phyloP scores from a whole-genome alignment of 2,888 invertebrate species.

The Metacarcinus magister region DNA sequence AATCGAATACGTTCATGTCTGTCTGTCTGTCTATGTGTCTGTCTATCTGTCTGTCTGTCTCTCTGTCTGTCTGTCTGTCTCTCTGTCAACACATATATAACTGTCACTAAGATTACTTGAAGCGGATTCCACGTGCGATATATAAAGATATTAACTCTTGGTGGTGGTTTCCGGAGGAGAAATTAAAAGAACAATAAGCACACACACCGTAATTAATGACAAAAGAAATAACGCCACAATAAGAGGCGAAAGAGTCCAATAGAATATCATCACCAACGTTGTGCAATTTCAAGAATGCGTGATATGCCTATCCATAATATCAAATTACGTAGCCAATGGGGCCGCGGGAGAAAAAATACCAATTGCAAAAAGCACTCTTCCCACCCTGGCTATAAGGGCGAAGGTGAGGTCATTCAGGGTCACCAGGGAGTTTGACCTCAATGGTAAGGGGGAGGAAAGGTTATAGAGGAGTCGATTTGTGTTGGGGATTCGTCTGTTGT shows the following conservation, averaged over 20 bases:
- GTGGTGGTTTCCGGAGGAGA: constrained; percentile 66
- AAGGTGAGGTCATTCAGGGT: constrained; percentile 69
- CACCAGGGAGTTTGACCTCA: constrained; percentile 65
- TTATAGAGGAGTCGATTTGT: constrained; percentile 60
- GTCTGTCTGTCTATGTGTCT: no score
- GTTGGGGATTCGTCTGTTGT: constrained; percentile 70
- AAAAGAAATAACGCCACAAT: constrained; percentile 70
- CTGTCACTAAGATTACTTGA: constrained; percentile 67
- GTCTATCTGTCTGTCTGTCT: background rate
- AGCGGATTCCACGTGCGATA: constrained; percentile 70
- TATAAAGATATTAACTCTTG: constrained; percentile 75
- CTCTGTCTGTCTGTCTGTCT: constrained; percentile 7
- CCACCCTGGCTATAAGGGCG: constrained; percentile 72
- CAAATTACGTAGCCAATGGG: constrained; percentile 81
- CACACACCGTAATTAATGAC: constrained; percentile 70
- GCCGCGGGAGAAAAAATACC: constrained; percentile 72
- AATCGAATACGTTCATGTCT: no score
- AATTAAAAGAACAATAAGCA: constrained; percentile 78
- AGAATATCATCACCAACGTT: constrained; percentile 76
- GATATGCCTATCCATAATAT: constrained; percentile 81
- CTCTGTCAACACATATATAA: constrained; percentile 53
- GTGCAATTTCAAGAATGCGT: constrained; percentile 80
- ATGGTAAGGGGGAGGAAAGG: constrained; percentile 17
- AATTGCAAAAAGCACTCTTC: constrained; percentile 73
- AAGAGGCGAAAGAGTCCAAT: constrained; percentile 72